phyloP scores from a whole-genome alignment of 2,888 invertebrate species.

The Mythimna vitellina region DNA sequence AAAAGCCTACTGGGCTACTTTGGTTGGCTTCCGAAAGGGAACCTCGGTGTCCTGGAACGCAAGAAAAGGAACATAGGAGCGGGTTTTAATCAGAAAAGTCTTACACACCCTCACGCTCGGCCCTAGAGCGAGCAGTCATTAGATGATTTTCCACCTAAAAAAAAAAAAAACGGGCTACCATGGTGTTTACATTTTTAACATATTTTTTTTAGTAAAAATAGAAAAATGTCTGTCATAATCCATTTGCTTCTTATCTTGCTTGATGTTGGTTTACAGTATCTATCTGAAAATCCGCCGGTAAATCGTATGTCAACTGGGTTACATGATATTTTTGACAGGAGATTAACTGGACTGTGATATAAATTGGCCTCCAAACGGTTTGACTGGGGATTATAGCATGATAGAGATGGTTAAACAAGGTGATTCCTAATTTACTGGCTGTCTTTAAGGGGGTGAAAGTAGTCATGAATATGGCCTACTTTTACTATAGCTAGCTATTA shows the following conservation, averaged over 20 bases:
- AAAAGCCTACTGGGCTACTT: too few species aligned
- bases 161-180: too few species aligned
- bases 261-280: not conserved
- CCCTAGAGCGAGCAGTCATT: too few species aligned
- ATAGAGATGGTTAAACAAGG: not conserved
- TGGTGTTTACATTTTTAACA: too few species aligned
- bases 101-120: too few species aligned
- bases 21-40: too few species aligned
- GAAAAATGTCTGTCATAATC: not conserved
- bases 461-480: not conserved
- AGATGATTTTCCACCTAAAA: too few species aligned
- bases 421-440: not conserved
- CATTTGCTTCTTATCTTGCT: not conserved
- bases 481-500: not conserved
- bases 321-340: constrained; percentile 2
- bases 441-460: not conserved
- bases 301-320: not conserved
- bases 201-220: too few species aligned
- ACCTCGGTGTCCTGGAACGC: too few species aligned
- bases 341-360: constrained; percentile 11
- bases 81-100: too few species aligned
- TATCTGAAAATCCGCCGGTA: not conserved
- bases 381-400: not conserved
- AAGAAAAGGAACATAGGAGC: too few species aligned
- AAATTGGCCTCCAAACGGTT: not conserved